Conservation (phyloP, 2,113 vertebrate species). For the Clarias magur region DNA sequence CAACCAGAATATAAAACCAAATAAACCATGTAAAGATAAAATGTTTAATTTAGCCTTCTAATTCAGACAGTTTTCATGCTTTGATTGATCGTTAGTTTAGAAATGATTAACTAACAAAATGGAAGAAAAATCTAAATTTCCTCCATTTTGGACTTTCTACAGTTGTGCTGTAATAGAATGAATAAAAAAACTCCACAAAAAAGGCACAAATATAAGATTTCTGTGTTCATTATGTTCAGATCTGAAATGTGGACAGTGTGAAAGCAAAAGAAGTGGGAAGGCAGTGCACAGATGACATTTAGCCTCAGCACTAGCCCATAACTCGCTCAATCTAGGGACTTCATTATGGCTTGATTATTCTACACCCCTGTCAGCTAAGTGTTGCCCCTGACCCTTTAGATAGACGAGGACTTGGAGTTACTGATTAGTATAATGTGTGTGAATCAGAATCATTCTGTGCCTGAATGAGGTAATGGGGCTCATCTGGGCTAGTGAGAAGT, state of each 20-base stretch:
- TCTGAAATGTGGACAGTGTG: neutral
- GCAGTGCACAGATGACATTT: constrained; percentile 17
- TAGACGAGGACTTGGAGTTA: constrained; percentile 51
- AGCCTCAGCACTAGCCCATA: constrained; percentile 20
- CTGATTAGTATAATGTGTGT: constrained; percentile 48
- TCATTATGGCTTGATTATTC: constrained; percentile 34
- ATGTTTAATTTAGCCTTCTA: neutral
- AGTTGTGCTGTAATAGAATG: neutral
- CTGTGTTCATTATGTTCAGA: neutral
- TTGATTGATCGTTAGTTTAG: neutral
- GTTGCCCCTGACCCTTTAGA: constrained; percentile 29
- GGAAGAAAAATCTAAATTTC: neutral
- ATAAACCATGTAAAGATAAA: neutral
- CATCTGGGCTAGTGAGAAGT: constrained; percentile 21
- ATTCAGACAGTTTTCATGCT: neutral
- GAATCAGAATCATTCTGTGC: constrained; percentile 39
- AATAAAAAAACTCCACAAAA: neutral
- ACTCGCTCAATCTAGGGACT: constrained; percentile 43
- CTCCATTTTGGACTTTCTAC: neutral
- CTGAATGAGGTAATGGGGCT: constrained; percentile 36
- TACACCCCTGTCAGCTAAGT: neutral
- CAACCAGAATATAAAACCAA: neutral
- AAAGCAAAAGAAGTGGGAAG: neutral
- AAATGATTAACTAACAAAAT: neutral
- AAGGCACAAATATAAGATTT: neutral